Conservation (phyloP, 2,797 vertebrate genomes). For the Halcyon chelicuti region DNA sequence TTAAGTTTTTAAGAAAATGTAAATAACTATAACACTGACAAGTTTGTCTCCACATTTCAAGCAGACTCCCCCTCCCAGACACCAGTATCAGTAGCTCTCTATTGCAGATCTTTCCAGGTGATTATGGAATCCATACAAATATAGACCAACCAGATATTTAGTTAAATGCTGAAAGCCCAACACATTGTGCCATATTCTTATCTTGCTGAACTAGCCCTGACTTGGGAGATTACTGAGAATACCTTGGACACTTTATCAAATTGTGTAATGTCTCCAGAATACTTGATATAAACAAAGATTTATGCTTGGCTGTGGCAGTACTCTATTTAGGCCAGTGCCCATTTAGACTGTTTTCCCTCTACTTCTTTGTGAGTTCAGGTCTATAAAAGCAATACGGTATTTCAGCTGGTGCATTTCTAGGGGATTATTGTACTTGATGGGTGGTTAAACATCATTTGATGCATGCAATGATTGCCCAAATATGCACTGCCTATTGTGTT, state of each 20-base stretch:
- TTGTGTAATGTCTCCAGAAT: constrained; percentile 2
- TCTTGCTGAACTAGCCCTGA: not conserved
- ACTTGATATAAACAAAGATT: constrained; percentile 2
- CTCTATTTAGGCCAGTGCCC: constrained; percentile 50
- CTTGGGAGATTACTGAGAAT: not conserved
- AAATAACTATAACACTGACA: not conserved
- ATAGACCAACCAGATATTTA: not conserved
- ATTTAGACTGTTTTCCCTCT: constrained; percentile 27
- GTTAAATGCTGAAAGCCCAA: not conserved
- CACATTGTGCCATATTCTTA: not conserved
- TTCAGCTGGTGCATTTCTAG: constrained; percentile 62
- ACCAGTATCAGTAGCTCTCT: not conserved
- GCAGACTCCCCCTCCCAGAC: not conserved
- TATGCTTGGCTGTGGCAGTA: not conserved
- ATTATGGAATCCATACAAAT: not conserved
- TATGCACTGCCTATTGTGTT: constrained; percentile 65
- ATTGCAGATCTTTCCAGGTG: not conserved
- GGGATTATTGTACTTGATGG: constrained; percentile 62
- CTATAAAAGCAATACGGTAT: constrained; percentile 44
- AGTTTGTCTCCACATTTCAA: not conserved
- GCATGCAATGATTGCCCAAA: constrained; percentile 60
- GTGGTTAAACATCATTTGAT: constrained; percentile 66
- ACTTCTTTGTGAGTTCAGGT: constrained; percentile 55
- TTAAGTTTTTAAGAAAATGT: not conserved
- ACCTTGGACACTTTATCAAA: not conserved